Evolutionary conservation across 2,888 invertebrate species (phyloP), one percentile per base, ranked within the genome.

Genomic region (Nowickia ferox): DNA sequence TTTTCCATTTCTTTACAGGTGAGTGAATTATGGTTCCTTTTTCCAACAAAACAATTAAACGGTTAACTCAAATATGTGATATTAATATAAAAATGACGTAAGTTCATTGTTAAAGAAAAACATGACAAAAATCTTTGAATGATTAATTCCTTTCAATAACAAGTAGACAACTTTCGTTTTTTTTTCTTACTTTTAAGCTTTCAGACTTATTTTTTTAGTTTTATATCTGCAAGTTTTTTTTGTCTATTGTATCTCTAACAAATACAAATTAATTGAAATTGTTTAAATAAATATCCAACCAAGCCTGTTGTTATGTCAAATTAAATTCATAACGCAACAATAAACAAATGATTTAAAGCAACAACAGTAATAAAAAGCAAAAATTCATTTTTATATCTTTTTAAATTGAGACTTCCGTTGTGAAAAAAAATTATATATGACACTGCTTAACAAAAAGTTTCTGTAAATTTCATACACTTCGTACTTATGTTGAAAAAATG

Each of bases 231-330:
- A 48, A 61, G 30, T 38, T 55, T 30, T 65, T 53, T n/a, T 55
- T 13, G 30, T 55, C 22, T 63, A 17, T 46, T 66, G 30, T 76
- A 30, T 46, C 38, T 30, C 51, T 48, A 74, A 59, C 38, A 68
- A 66, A 46, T 57, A 68, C 22, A 48, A 77, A 40, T 22, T 59
- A 57, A 68, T 59, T 68, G 77, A 84, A 72, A 80, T 77, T 80
- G 38, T 84, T 80, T 66, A 77, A 71, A 71, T 38, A 68, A 68
- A 69, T 68, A 68, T 15, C 15, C 9, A 59, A 71, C 84, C 84
- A 84, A 84, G 75, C 84, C 84, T 80, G 69, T 71, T 71, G 84
- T 80, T 84, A 72, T 84, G 84, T 84, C 84, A 84, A 72, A 72
- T 72, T 69, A 65, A 75, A 74, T 68, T 55, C 66, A 84, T 69